A percentile compares a stretch with the other conserved stretches of the same genome.
Conservation (phyloP, 2,797 vertebrate genomes). For the Morus bassanus region DNA sequence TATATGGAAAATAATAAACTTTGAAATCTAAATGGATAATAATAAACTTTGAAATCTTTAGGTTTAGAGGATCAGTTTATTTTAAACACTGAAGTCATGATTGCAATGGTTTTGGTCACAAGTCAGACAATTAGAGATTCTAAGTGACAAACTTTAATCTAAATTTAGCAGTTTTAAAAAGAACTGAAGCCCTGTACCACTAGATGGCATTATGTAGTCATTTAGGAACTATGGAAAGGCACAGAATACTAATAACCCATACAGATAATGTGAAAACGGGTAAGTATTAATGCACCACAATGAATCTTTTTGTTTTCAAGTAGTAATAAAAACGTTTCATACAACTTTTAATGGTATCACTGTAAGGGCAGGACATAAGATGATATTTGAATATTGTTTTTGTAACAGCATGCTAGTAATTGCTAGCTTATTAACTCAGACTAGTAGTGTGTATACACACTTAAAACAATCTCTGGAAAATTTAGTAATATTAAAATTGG, state of each 20-base stretch:
- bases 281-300: background rate
- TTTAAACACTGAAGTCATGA: background rate
- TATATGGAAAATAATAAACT: background rate
- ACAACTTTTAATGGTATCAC: background rate
- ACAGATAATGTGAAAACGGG: background rate
- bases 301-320: background rate
- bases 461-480: background rate
- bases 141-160: background rate
- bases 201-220: conserved; percentile 61
- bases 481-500: background rate
- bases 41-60: background rate
- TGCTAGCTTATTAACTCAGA: background rate
- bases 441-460: background rate
- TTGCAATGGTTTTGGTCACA: background rate
- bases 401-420: background rate
- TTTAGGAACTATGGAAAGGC: background rate
- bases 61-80: background rate
- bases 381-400: background rate
- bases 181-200: background rate
- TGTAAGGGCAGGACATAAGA: background rate
- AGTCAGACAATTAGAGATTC: background rate
- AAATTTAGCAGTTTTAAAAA: background rate
- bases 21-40: background rate
- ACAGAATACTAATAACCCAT: background rate
- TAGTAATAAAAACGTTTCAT: background rate